Evolutionary conservation across 2,888 invertebrate genomes (phyloP).

Genomic region (Falcaria lacertinaria): DNA sequence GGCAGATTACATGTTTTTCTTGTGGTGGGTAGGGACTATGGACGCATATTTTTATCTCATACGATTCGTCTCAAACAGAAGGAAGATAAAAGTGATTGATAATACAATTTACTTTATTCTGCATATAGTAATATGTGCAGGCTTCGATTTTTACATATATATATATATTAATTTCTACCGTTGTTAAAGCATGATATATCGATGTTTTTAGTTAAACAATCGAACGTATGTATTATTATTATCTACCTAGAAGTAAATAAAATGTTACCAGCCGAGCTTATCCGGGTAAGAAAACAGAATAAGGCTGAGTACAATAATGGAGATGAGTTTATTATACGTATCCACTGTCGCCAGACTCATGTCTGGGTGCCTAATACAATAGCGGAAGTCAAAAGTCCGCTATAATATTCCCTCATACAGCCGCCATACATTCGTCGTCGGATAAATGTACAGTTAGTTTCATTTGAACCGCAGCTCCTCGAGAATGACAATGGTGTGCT

Average conservation of each 20-base stretch:
- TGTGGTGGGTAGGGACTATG: background rate
- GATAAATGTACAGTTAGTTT: slow-evolving; percentile 23
- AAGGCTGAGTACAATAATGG: no score
- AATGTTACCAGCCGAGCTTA: no score
- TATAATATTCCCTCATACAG: slow-evolving; percentile 11
- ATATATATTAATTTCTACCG: no score
- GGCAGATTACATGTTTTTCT: background rate
- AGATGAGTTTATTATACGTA: no score
- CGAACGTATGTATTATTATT: no score
- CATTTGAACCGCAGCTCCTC: slow-evolving; percentile 15
- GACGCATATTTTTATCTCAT: background rate
- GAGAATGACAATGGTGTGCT: slow-evolving; percentile 12
- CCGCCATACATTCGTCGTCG: slow-evolving; percentile 7
- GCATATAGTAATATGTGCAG: background rate
- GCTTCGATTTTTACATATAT: no score
- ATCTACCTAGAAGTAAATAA: no score
- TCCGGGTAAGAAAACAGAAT: no score
- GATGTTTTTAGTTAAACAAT: no score
- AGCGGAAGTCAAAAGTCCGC: slow-evolving; percentile 22
- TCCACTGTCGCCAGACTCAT: background rate
- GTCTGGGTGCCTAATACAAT: slow-evolving; percentile 8
- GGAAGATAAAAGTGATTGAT: background rate
- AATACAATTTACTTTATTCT: background rate
- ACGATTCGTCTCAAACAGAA: background rate
- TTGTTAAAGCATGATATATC: no score